phyloP scores from a whole-genome alignment of 2,797 vertebrate species.

The Synanceia verrucosa region DNA sequence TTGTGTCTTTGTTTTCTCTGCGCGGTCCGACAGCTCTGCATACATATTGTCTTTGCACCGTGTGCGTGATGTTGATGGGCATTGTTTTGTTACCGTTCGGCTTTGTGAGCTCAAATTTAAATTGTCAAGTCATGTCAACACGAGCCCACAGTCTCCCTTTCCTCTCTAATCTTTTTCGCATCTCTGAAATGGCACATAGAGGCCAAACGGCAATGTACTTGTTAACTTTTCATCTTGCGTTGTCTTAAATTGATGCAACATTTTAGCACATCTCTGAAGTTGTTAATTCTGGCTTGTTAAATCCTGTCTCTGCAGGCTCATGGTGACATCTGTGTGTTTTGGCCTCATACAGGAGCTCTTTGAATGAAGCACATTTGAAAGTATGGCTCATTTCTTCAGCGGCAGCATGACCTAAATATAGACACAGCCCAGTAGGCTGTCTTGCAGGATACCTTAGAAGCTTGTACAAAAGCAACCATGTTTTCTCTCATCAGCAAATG shows the following conservation, averaged over 20 bases:
- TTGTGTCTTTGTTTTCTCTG: constrained; percentile 10
- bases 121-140: constrained; percentile 40
- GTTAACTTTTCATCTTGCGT: neutral
- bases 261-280: constrained; percentile 17
- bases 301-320: neutral
- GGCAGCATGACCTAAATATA: constrained; percentile 61
- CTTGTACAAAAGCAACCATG: constrained; percentile 18
- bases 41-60: constrained; percentile 15
- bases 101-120: constrained; percentile 31
- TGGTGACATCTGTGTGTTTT: constrained; percentile 12
- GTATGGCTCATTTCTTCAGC: constrained; percentile 24
- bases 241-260: constrained; percentile 23
- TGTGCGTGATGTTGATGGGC: constrained; percentile 26
- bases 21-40: constrained; percentile 20
- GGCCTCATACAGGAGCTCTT: constrained; percentile 11
- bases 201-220: neutral
- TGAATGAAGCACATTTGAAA: constrained; percentile 44
- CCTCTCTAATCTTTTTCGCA: neutral
- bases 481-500: constrained; percentile 44
- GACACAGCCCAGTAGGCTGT: constrained; percentile 28
- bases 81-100: constrained; percentile 37
- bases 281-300: constrained; percentile 29
- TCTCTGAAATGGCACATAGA: constrained; percentile 3
- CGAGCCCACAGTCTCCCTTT: neutral
- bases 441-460: constrained; percentile 24